These are phyloP conservation scores for Sarcophaga caerulescens DNA, from an alignment of 2,888 invertebrate genomes.

Conservation along the genomic window DNA sequence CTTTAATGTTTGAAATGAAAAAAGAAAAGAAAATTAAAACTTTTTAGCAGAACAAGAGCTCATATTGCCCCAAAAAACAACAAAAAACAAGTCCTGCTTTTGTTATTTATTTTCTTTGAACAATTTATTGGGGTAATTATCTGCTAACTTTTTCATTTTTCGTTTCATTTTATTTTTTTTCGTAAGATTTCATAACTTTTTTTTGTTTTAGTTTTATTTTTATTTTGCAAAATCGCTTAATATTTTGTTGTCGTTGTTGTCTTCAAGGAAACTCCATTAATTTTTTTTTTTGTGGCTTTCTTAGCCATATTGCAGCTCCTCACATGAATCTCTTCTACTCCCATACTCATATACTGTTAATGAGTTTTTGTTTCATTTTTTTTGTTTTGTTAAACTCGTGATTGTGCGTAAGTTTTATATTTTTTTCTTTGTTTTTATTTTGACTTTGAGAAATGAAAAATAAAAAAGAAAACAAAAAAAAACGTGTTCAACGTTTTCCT, in stretches of 20 bases:
- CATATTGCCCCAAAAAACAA: neutral
- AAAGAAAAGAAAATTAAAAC: slow-evolving; percentile 70
- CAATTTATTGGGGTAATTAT: slow-evolving; percentile 73
- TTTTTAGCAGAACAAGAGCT: slow-evolving; percentile 16
- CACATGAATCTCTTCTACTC: slow-evolving; percentile 60
- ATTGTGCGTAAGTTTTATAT: slow-evolving; percentile 61
- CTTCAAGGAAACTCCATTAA: slow-evolving; percentile 76
- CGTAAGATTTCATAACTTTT: slow-evolving; percentile 73
- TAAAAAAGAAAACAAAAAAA: neutral
- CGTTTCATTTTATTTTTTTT: slow-evolving; percentile 22
- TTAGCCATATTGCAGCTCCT: slow-evolving; percentile 51
- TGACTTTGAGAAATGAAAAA: neutral
- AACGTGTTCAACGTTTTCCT: slow-evolving; percentile 47
- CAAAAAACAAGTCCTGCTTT: slow-evolving; percentile 42
- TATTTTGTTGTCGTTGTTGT: slow-evolving; percentile 55
- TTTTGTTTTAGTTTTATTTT: slow-evolving; percentile 60
- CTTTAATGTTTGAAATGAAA: slow-evolving; percentile 72
- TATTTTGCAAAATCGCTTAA: slow-evolving; percentile 70
- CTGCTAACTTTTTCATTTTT: slow-evolving; percentile 69
- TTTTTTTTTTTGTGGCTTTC: slow-evolving; percentile 62
- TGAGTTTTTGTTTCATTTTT: slow-evolving; percentile 59
- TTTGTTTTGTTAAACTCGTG: slow-evolving; percentile 46
- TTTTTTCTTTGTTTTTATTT: neutral
- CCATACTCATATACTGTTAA: slow-evolving; percentile 56
- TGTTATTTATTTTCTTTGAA: slow-evolving; percentile 57